Conservation (phyloP, 1,140 invertebrate species). For the Halyomorpha halys region DNA sequence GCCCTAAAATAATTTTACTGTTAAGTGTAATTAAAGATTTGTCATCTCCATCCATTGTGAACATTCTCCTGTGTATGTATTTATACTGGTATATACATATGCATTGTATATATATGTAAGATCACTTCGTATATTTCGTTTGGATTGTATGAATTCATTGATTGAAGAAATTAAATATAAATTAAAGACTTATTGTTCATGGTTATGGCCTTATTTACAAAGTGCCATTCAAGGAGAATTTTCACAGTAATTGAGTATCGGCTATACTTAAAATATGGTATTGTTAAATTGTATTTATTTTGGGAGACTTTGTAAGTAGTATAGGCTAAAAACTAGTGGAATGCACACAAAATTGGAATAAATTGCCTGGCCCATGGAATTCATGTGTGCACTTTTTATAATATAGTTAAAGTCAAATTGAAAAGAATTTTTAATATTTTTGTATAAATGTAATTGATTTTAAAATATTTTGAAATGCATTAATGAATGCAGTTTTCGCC, state of each 20-base stretch:
- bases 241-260: constrained; percentile 11
- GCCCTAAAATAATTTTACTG: background rate
- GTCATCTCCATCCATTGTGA: constrained; percentile 17
- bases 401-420: constrained; percentile 18
- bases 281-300: constrained; percentile 11
- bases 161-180: background rate
- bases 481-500: constrained; percentile 17
- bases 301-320: constrained; percentile 10
- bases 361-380: constrained; percentile 26
- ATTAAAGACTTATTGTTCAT: constrained; percentile 1
- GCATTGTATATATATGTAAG: constrained; percentile 10
- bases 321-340: constrained; percentile 12
- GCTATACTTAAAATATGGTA: constrained; percentile 1
- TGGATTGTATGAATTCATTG: background rate
- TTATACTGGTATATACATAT: constrained; percentile 1
- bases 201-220: background rate
- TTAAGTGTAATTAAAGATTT: background rate
- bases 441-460: constrained; percentile 23
- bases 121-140: background rate
- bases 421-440: constrained; percentile 24
- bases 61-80: constrained; percentile 13
- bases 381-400: constrained; percentile 25
- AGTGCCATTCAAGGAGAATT: constrained; percentile 17
- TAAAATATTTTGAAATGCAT: constrained; percentile 11
- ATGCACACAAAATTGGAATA: constrained; percentile 19